Evolutionary conservation across 2,888 invertebrate species (phyloP).

Genomic region (Chymomyza caudatula): DNA sequence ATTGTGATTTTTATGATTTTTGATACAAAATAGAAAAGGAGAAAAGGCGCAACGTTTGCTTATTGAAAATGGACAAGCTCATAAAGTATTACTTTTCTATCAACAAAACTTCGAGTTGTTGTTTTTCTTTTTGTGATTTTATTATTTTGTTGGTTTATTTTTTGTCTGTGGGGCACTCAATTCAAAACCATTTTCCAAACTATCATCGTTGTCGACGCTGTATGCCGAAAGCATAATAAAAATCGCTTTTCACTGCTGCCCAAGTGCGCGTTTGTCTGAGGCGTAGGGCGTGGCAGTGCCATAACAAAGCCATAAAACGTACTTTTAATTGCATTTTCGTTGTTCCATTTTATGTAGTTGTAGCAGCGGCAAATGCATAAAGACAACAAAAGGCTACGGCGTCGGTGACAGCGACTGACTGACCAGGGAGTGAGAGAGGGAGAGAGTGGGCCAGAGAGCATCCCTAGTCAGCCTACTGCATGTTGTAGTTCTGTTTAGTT

Average conservation of each 20-base stretch:
- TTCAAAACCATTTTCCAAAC: conserved; percentile 52
- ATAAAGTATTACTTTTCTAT: conserved; percentile 63
- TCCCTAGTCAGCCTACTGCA: background rate
- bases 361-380: conserved; percentile 62
- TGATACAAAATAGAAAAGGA: conserved; percentile 52
- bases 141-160: background rate
- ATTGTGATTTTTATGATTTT: conserved; percentile 69
- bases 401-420: conserved; percentile 6
- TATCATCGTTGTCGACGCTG: conserved; percentile 10
- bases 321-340: conserved; percentile 78
- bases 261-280: background rate
- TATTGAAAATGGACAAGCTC: conserved; percentile 15
- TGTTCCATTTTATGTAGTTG: conserved; percentile 76
- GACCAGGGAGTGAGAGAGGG: conserved; percentile 7
- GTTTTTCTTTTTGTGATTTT: too few relatives aligned
- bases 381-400: conserved; percentile 58
- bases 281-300: conserved; percentile 36
- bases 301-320: conserved; percentile 77
- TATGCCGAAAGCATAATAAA: conserved; percentile 63
- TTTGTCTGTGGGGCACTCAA: conserved; percentile 32
- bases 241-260: conserved; percentile 63
- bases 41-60: conserved; percentile 28
- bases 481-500: conserved; percentile 26
- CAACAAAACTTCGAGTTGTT: conserved; percentile 29
- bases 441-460: background rate